A percentile compares a stretch with the other conserved stretches of the same genome.
phyloP scores from a whole-genome alignment of 2,888 invertebrate genomes.

The Leptinotarsa juncta region DNA sequence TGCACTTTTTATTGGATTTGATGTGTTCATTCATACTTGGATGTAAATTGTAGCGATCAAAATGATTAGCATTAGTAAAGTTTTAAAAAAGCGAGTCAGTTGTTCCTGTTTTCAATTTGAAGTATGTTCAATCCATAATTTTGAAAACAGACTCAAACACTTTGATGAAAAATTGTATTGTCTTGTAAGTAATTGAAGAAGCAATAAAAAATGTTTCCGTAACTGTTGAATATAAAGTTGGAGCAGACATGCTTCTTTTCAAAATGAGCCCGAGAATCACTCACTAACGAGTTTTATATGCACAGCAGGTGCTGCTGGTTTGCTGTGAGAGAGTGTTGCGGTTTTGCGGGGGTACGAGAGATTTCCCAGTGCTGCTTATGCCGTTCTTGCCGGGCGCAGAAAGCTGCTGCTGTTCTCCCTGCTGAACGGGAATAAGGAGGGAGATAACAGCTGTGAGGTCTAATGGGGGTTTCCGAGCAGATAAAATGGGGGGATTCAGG shows the following conservation, averaged over 20 bases:
- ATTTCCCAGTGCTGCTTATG: constrained; percentile 12
- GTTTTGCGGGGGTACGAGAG: constrained; percentile 21
- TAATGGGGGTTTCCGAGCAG: not conserved
- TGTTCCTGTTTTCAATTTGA: not conserved
- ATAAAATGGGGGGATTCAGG: not conserved
- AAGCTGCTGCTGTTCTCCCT: constrained; percentile 9
- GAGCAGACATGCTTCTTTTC: not conserved
- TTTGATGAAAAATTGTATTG: too few species aligned
- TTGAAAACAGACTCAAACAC: too few species aligned
- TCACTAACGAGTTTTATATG: constrained; percentile 24
- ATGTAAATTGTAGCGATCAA: too few species aligned
- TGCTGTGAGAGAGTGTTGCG: constrained; percentile 23
- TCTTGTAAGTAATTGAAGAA: too few species aligned
- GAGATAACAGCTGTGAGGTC: constrained; percentile 1
- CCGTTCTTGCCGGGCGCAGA: constrained; percentile 13
- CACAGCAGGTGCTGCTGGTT: constrained; percentile 26
- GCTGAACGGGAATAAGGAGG: not conserved
- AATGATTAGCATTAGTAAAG: too few species aligned
- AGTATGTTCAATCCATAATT: not conserved
- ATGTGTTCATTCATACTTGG: too few species aligned
- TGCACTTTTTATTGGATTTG: too few species aligned
- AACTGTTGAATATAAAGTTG: not conserved
- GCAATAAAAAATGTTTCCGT: too few species aligned
- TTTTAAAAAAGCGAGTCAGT: too few species aligned
- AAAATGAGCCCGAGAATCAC: not conserved